phyloP scores from a whole-genome alignment of 2,797 vertebrate genomes.

The Tinamus major region DNA sequence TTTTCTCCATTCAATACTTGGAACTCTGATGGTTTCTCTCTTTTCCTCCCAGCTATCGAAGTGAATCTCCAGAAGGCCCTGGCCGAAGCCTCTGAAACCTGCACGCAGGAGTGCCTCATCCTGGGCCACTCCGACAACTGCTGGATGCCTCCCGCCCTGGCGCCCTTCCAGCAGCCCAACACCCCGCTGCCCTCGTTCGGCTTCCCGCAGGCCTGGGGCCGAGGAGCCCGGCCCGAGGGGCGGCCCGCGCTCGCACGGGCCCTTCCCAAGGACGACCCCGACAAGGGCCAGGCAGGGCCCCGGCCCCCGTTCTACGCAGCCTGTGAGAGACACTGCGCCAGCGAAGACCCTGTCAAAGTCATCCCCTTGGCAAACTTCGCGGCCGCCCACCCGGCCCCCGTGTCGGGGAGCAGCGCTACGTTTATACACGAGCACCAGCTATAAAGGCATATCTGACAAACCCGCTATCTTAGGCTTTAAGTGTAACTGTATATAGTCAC shows the following conservation, averaged over 20 bases:
- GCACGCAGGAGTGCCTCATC: slow-evolving; percentile 97
- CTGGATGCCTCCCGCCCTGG: slow-evolving; percentile 95
- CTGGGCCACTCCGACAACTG: slow-evolving; percentile 98
- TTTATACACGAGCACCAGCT: slow-evolving; percentile 93
- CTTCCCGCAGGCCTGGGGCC: slow-evolving; percentile 89
- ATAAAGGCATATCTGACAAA: slow-evolving; percentile 71
- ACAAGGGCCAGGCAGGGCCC: slow-evolving; percentile 82
- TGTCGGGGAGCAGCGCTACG: slow-evolving; percentile 73
- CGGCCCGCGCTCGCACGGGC: slow-evolving; percentile 89
- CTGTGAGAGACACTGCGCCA: slow-evolving; percentile 89
- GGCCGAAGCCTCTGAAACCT: slow-evolving; percentile 95
- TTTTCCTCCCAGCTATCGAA: slow-evolving; percentile 87
- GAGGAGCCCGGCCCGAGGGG: slow-evolving; percentile 84
- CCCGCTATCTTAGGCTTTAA: slow-evolving; percentile 57
- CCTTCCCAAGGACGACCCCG: slow-evolving; percentile 88
- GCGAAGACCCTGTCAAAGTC: slow-evolving; percentile 91
- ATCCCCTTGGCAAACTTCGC: slow-evolving; percentile 93
- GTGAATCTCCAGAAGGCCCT: slow-evolving; percentile 95
- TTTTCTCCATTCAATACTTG: too few species aligned
- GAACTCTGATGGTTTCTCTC: background rate
- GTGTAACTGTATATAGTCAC: slow-evolving; percentile 63
- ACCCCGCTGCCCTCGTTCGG: slow-evolving; percentile 84
- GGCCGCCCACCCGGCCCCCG: slow-evolving; percentile 79
- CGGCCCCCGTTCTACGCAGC: slow-evolving; percentile 92
- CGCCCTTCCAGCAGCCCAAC: slow-evolving; percentile 86